Percentiles rank a stretch among this genome's conserved stretches.
phyloP scores from a whole-genome alignment of 1,140 invertebrate genomes.

The Anagrus nilaparvatae region DNA sequence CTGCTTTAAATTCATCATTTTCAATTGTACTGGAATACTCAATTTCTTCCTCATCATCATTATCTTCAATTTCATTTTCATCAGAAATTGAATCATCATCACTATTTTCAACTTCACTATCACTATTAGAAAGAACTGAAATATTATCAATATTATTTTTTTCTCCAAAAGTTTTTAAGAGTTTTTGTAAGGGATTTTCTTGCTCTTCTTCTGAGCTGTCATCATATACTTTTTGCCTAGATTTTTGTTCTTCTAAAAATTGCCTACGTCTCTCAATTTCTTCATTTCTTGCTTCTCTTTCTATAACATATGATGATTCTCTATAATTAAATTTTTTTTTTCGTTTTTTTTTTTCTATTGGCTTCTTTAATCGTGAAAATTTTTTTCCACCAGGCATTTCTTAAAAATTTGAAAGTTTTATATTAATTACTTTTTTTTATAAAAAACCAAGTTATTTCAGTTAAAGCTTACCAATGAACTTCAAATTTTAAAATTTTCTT shows the following conservation, averaged over 20 bases:
- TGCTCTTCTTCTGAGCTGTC: slow-evolving; percentile 38
- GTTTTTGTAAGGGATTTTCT: slow-evolving; percentile 43
- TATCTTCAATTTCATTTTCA: slow-evolving; percentile 12
- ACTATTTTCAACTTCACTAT: slow-evolving; percentile 20
- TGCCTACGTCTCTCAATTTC: slow-evolving; percentile 34
- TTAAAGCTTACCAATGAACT: too few relatives aligned
- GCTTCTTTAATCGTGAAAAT: slow-evolving; percentile 18
- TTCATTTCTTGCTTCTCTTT: slow-evolving; percentile 31
- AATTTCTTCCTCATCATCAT: slow-evolving; percentile 1
- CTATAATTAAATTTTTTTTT: slow-evolving; percentile 34
- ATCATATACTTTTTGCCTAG: slow-evolving; percentile 13
- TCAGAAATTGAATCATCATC: slow-evolving; percentile 14
- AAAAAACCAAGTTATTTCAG: too few relatives aligned
- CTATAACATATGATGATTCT: slow-evolving; percentile 32
- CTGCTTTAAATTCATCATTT: slow-evolving; percentile 22
- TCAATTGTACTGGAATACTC: slow-evolving; percentile 9
- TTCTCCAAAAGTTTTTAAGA: slow-evolving; percentile 45
- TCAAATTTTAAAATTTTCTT: too few relatives aligned
- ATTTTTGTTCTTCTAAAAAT: slow-evolving; percentile 26
- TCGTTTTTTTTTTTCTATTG: slow-evolving; percentile 9
- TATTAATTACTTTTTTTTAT: too few relatives aligned
- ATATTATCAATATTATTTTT: slow-evolving; percentile 19
- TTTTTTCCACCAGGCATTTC: slow-evolving; percentile 23
- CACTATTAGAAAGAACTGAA: slow-evolving; percentile 28
- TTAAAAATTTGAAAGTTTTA: too few relatives aligned